phyloP scores from a whole-genome alignment of 1,140 invertebrate species.

The Hycleus phaleratus region DNA sequence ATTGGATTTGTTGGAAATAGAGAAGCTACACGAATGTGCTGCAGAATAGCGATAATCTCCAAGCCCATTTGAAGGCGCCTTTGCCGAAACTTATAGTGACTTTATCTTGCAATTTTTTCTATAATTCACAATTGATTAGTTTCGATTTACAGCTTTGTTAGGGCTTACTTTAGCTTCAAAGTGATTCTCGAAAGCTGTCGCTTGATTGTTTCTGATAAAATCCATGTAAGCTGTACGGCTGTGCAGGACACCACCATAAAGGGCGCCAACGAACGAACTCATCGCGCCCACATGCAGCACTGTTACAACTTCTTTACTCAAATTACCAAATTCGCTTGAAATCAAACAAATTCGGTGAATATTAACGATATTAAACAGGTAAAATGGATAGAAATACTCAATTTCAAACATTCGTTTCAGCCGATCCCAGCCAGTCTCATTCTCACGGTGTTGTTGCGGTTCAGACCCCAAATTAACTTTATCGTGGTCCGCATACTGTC shows the following conservation, averaged over 20 bases:
- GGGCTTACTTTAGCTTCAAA: conserved; percentile 56
- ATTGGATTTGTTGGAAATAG: background rate
- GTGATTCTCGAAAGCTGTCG: conserved; percentile 56
- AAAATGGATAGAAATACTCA: conserved; percentile 21
- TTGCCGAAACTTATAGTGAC: conserved; percentile 56
- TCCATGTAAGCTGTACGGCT: conserved; percentile 53
- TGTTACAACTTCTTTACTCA: conserved; percentile 52
- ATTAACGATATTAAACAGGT: background rate
- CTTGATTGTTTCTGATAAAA: conserved; percentile 67
- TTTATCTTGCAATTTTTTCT: conserved; percentile 58
- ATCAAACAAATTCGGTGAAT: conserved; percentile 16
- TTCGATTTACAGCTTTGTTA: conserved; percentile 5
- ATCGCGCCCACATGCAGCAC: conserved; percentile 48
- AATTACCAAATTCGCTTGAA: conserved; percentile 50
- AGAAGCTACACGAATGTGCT: conserved; percentile 53
- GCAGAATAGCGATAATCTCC: conserved; percentile 55
- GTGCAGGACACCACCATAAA: conserved; percentile 53
- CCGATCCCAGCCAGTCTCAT: conserved; percentile 30
- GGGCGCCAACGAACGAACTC: conserved; percentile 50
- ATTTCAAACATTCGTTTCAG: conserved; percentile 27
- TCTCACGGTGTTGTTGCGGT: background rate
- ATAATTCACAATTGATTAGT: conserved; percentile 22
- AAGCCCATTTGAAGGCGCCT: conserved; percentile 59
- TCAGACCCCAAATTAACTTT: background rate
- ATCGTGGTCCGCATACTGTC: background rate